Percentiles rank a stretch among this genome's conserved stretches.
phyloP scores from a whole-genome alignment of 2,888 invertebrate genomes.

The Nephrotoma appendiculata region DNA sequence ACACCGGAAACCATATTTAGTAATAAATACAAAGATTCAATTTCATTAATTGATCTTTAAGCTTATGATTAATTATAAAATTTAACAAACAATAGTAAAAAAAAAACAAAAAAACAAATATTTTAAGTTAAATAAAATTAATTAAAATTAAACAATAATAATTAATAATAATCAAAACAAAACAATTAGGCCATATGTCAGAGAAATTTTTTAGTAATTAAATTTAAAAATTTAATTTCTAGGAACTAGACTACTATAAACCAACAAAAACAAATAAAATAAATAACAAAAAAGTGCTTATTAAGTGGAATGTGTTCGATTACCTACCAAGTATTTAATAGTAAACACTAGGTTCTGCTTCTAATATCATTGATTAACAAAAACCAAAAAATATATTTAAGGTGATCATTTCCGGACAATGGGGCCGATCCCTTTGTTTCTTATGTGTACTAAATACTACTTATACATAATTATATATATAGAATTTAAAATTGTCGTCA shows the following conservation, averaged over 20 bases:
- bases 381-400: neutral
- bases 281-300: neutral
- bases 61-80: neutral
- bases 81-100: conserved; percentile 6
- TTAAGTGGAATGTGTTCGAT: neutral
- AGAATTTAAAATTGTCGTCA: neutral
- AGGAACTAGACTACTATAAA: neutral
- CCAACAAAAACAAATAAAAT: neutral
- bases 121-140: conserved; percentile 1
- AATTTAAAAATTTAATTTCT: neutral
- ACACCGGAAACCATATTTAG: conserved; percentile 27
- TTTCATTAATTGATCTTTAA: conserved; percentile 31
- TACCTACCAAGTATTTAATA: neutral
- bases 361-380: neutral
- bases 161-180: neutral
- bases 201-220: neutral
- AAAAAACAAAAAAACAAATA: conserved; percentile 4
- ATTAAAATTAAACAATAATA: neutral
- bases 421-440: neutral
- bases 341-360: neutral
- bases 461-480: neutral
- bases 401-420: neutral
- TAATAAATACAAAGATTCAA: conserved; percentile 23
- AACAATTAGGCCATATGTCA: neutral
- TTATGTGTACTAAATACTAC: neutral